phyloP scores from a whole-genome alignment of 2,888 invertebrate species.

The Iphiclides podalirius region DNA sequence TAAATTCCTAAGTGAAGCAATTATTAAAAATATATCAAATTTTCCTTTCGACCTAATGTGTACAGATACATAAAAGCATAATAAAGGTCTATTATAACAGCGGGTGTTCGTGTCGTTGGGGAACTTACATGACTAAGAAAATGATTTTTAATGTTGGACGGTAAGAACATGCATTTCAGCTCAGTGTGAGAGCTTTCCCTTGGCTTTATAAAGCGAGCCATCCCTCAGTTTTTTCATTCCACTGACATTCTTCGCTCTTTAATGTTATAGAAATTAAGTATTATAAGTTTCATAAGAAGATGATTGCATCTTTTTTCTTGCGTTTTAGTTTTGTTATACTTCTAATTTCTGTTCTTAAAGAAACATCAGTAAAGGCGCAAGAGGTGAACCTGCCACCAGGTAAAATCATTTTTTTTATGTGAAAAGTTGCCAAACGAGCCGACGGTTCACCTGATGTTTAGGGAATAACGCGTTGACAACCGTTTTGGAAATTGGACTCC shows the following conservation, averaged over 20 bases:
- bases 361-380: slow-evolving; percentile 47
- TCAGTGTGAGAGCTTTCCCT: slow-evolving; percentile 18
- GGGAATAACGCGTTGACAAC: no score
- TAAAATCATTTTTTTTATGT: no score
- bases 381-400: slow-evolving; percentile 61
- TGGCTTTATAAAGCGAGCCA: slow-evolving; percentile 30
- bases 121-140: slow-evolving; percentile 42
- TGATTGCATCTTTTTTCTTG: slow-evolving; percentile 37
- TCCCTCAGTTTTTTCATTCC: slow-evolving; percentile 20
- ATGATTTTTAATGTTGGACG: slow-evolving; percentile 45
- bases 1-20: no score
- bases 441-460: no score
- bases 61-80: no score
- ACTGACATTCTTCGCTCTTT: neutral
- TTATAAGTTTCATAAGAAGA: slow-evolving; percentile 27
- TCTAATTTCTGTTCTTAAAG: slow-evolving; percentile 42
- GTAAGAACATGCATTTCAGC: slow-evolving; percentile 27
- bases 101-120: slow-evolving; percentile 33
- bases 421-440: no score
- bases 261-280: neutral
- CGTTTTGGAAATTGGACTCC: no score
- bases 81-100: no score
- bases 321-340: slow-evolving; percentile 39
- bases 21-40: no score
- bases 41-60: no score